Evolutionary conservation across 2,888 invertebrate species (phyloP).

Genomic region (Phortica magna): DNA sequence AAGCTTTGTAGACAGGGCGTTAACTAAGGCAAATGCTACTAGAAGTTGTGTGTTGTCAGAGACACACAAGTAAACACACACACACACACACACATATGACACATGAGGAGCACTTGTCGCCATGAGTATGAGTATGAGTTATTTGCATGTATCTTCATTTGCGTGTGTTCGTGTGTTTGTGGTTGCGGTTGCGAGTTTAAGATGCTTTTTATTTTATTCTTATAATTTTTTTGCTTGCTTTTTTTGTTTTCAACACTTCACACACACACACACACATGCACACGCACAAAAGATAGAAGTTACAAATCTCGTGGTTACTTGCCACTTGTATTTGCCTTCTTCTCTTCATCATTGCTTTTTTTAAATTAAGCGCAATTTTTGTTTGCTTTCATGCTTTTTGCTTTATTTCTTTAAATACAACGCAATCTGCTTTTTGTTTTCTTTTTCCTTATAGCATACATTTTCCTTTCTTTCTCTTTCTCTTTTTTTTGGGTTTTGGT

Average conservation of each 20-base stretch:
- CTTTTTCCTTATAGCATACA: not conserved
- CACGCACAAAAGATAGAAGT: too few relatives aligned
- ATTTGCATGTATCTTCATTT: slow-evolving; percentile 10
- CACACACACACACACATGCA: too few relatives aligned
- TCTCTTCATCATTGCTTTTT: too few relatives aligned
- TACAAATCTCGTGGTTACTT: too few relatives aligned
- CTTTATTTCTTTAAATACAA: not conserved
- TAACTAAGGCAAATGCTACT: not conserved
- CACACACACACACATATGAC: not conserved
- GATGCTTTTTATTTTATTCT: slow-evolving; percentile 34
- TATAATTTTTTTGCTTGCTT: not conserved
- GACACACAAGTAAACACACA: not conserved
- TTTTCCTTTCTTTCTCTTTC: slow-evolving; percentile 27
- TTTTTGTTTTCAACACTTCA: not conserved
- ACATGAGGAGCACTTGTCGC: not conserved
- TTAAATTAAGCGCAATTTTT: slow-evolving; percentile 72
- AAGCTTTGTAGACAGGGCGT: not conserved
- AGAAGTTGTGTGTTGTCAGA: not conserved
- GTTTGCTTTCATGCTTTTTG: slow-evolving; percentile 47
- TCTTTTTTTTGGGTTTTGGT: slow-evolving; percentile 41
- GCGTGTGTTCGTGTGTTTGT: slow-evolving; percentile 25
- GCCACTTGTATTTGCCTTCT: too few relatives aligned
- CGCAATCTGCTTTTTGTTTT: not conserved
- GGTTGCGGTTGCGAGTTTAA: slow-evolving; percentile 54
- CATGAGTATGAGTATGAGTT: slow-evolving; percentile 22